These are phyloP conservation scores for Drosophila pseudotakahashii DNA, from an alignment of 2,888 invertebrate genomes.

Conservation along the genomic window DNA sequence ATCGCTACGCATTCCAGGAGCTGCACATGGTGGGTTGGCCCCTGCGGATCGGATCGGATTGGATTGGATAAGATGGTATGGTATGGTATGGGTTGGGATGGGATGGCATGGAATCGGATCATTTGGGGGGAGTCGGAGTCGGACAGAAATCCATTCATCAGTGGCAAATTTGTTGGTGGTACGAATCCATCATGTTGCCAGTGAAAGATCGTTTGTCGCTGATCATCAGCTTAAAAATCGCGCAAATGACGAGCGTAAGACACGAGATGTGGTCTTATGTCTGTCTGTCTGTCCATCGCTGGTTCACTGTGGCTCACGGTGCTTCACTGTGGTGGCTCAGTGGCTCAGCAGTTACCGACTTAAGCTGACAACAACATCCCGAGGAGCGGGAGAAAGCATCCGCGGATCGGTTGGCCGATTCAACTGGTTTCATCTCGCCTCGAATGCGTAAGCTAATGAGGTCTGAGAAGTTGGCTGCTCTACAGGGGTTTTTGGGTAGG, in stretches of 20 bases:
- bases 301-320: slow-evolving; percentile 14
- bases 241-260: slow-evolving; percentile 82
- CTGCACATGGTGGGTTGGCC: slow-evolving; percentile 75
- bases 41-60: slow-evolving; percentile 24
- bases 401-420: slow-evolving; percentile 54
- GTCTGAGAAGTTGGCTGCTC: slow-evolving; percentile 50
- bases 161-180: slow-evolving; percentile 84
- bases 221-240: slow-evolving; percentile 83
- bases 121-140: slow-evolving; percentile 15
- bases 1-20: slow-evolving; percentile 83
- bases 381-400: slow-evolving; percentile 45
- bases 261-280: slow-evolving; percentile 54
- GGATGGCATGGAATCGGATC: slow-evolving; percentile 23
- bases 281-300: background rate
- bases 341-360: slow-evolving; percentile 52
- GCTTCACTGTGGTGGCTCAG: slow-evolving; percentile 28
- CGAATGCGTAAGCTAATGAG: slow-evolving; percentile 71
- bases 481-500: slow-evolving; percentile 11
- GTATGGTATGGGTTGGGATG: too few relatives aligned
- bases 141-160: slow-evolving; percentile 83
- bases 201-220: slow-evolving; percentile 83
- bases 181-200: slow-evolving; percentile 83
- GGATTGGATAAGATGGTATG: too few relatives aligned
- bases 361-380: slow-evolving; percentile 75
- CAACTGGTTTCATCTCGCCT: slow-evolving; percentile 65